A percentile compares a stretch with the other conserved stretches of the same genome.
phyloP scores from a whole-genome alignment of 2,797 vertebrate species.

The Ceyx erithaca region DNA sequence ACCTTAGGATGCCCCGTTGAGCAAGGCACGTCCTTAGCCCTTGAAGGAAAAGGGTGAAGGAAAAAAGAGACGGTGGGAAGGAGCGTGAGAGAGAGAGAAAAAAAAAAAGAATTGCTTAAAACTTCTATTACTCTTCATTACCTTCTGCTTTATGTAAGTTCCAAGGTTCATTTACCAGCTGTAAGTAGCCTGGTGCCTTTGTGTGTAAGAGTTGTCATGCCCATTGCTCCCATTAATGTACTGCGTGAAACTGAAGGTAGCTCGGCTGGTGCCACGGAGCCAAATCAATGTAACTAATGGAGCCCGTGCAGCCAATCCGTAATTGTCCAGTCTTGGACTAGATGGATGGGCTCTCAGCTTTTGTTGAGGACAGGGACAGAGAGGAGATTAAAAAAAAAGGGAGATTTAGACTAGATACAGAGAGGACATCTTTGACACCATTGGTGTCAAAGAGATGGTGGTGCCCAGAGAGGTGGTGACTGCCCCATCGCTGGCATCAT shows the following conservation, averaged over 20 bases:
- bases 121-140: slow-evolving; percentile 48
- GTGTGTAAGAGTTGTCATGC: slow-evolving; percentile 40
- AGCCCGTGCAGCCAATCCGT: not conserved
- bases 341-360: not conserved
- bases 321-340: not conserved
- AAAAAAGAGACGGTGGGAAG: not conserved
- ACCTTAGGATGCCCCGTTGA: rapidly evolving
- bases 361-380: not conserved
- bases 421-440: not conserved
- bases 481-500: not conserved
- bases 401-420: too few relatives aligned
- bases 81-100: not conserved
- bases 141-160: slow-evolving; percentile 34
- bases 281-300: not conserved
- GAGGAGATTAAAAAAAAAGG: not conserved
- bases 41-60: not conserved
- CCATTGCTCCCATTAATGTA: slow-evolving; percentile 22
- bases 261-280: not conserved
- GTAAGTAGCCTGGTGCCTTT: slow-evolving; percentile 5
- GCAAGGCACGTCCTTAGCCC: not conserved
- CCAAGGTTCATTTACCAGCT: slow-evolving; percentile 61
- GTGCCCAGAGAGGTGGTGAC: not conserved
- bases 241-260: not conserved
- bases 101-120: slow-evolving; percentile 1
- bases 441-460: too few relatives aligned